Percentiles rank a stretch among this genome's conserved stretches.
Evolutionary conservation across 2,113 vertebrate species (phyloP).

Genomic region (Rhea pennata): DNA sequence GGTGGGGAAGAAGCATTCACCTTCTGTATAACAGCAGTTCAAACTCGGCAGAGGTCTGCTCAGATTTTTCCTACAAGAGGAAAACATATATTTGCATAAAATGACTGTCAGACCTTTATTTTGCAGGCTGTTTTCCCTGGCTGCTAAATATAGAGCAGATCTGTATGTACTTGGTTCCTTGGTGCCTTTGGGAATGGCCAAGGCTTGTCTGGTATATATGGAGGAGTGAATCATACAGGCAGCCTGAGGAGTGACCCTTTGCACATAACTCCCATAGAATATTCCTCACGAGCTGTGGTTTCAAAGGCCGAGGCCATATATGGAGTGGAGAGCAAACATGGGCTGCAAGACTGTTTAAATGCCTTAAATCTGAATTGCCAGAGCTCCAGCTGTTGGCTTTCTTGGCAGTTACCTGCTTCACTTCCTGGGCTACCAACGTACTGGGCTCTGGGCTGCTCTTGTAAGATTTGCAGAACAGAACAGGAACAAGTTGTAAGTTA

Average conservation of each 20-base stretch:
- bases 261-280: not conserved
- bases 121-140: accelerated
- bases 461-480: not conserved
- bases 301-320: not conserved
- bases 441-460: not conserved
- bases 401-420: not conserved
- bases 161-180: accelerated
- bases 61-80: not conserved
- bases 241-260: not conserved
- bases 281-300: accelerated
- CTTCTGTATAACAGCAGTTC: not conserved
- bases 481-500: not conserved
- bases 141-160: accelerated
- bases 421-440: not conserved
- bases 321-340: not conserved
- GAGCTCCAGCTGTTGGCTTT: not conserved
- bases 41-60: accelerated
- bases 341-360: not conserved
- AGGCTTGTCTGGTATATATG: accelerated
- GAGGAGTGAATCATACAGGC: not conserved
- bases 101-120: accelerated
- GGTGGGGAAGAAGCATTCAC: not conserved
- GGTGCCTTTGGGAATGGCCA: accelerated
- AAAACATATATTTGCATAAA: not conserved
- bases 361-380: not conserved